Percentiles rank a stretch among this genome's conserved stretches.
Evolutionary conservation across 2,113 vertebrate species (phyloP).

Genomic region (Eupsittula cactorum): DNA sequence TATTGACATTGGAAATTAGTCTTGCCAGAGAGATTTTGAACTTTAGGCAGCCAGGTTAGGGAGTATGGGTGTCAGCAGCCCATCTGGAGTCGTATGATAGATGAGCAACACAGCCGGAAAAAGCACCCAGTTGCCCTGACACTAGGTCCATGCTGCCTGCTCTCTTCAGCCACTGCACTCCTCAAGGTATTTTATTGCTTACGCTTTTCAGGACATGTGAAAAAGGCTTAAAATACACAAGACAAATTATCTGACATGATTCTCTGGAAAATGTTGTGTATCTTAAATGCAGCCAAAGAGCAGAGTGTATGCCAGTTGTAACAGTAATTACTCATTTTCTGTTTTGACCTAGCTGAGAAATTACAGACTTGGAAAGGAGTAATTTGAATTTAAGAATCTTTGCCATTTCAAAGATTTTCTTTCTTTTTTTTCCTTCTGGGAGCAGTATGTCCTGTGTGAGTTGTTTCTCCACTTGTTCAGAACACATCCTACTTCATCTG

Average conservation of each 20-base stretch:
- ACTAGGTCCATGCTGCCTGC: background rate
- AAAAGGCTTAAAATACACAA: constrained; percentile 60
- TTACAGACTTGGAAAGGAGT: constrained; percentile 46
- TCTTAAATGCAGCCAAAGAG: constrained; percentile 65
- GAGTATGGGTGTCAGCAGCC: constrained; percentile 9
- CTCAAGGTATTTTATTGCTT: constrained; percentile 54
- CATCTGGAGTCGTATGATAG: background rate
- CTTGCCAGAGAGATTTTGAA: background rate
- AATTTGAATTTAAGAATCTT: constrained; percentile 45
- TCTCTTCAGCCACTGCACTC: constrained; percentile 25
- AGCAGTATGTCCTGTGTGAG: background rate
- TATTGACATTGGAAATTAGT: constrained; percentile 10
- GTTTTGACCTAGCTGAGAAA: constrained; percentile 64
- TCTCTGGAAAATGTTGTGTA: constrained; percentile 63
- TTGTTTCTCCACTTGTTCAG: background rate
- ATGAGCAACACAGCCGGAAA: constrained; percentile 9
- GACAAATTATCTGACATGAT: constrained; percentile 59
- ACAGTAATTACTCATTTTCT: constrained; percentile 70
- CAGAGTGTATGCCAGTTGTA: constrained; percentile 61
- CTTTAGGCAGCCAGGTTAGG: background rate
- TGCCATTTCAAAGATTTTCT: constrained; percentile 40
- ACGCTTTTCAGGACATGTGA: constrained; percentile 51
- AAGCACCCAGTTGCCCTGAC: constrained; percentile 22
- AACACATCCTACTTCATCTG: background rate
- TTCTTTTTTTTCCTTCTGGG: background rate